Conservation (phyloP, 2,888 invertebrate genomes). For the Caenorhabditis imperialis region DNA sequence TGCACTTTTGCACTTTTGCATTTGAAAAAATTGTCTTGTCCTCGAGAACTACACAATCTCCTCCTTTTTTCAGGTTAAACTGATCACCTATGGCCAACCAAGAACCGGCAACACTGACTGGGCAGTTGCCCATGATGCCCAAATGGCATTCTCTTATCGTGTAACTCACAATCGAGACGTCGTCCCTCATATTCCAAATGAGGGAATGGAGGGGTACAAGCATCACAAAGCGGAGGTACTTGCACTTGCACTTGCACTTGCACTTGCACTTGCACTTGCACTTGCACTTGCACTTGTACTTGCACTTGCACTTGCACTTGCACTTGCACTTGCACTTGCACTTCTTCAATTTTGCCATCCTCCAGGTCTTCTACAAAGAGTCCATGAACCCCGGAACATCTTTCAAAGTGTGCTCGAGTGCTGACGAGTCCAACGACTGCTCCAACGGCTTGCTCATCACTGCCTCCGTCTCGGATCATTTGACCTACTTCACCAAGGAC, state of each 20-base stretch:
- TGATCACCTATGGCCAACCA: constrained; percentile 72
- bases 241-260: too few species aligned
- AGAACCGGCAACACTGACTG: constrained; percentile 67
- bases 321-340: too few species aligned
- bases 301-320: too few species aligned
- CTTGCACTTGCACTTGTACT: too few species aligned
- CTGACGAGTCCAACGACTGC: constrained; percentile 60
- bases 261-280: too few species aligned
- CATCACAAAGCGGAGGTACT: constrained; percentile 70
- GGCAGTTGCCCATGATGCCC: constrained; percentile 60
- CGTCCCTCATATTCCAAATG: constrained; percentile 67
- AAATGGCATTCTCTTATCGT: constrained; percentile 59
- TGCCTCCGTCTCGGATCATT: constrained; percentile 65
- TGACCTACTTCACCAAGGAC: constrained; percentile 67
- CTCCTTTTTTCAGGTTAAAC: too few species aligned
- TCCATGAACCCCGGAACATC: constrained; percentile 43
- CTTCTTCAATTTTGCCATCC: not conserved
- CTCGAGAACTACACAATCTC: too few species aligned
- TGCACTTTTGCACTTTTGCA: too few species aligned
- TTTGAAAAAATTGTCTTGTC: too few species aligned
- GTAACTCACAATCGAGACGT: constrained; percentile 66
- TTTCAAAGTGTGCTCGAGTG: constrained; percentile 49
- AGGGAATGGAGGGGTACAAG: constrained; percentile 61
- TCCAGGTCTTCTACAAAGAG: constrained; percentile 60
- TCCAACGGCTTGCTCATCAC: constrained; percentile 61